Evolutionary conservation across 2,888 invertebrate genomes (phyloP).

Genomic region (Masnerella sp.): DNA sequence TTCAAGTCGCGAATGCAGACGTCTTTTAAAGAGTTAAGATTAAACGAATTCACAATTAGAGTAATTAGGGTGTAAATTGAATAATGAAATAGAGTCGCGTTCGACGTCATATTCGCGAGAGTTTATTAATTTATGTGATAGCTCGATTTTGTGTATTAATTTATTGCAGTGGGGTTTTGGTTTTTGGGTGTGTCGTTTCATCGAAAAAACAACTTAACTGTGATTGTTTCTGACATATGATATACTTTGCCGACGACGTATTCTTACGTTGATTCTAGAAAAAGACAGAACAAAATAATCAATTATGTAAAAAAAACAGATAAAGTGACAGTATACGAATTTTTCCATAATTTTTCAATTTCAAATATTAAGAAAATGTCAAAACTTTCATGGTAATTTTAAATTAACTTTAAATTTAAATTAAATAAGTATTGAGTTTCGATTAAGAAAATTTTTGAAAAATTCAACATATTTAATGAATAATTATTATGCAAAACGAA

Average conservation of each 20-base stretch:
- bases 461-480: too few relatives aligned
- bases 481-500: too few relatives aligned
- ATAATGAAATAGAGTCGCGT: conserved; percentile 2
- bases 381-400: too few relatives aligned
- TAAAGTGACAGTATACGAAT: too few relatives aligned
- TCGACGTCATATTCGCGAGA: conserved; percentile 21
- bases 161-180: conserved; percentile 11
- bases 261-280: neutral
- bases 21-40: conserved; percentile 7
- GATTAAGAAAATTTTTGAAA: too few relatives aligned
- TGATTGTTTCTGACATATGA: conserved; percentile 22
- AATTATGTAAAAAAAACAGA: too few relatives aligned
- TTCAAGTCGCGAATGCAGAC: conserved; percentile 24
- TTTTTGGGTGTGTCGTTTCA: conserved; percentile 16
- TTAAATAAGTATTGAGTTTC: too few relatives aligned
- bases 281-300: too few relatives aligned
- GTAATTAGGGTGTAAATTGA: conserved; percentile 31
- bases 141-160: conserved; percentile 15
- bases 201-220: conserved; percentile 14
- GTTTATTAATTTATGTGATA: conserved; percentile 5
- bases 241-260: conserved; percentile 8
- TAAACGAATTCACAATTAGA: conserved; percentile 29
- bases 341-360: too few relatives aligned
- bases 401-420: too few relatives aligned
- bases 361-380: too few relatives aligned